Evolutionary conservation across 2,888 invertebrate genomes (phyloP).

Genomic region (Netelia fuscicornis): DNA sequence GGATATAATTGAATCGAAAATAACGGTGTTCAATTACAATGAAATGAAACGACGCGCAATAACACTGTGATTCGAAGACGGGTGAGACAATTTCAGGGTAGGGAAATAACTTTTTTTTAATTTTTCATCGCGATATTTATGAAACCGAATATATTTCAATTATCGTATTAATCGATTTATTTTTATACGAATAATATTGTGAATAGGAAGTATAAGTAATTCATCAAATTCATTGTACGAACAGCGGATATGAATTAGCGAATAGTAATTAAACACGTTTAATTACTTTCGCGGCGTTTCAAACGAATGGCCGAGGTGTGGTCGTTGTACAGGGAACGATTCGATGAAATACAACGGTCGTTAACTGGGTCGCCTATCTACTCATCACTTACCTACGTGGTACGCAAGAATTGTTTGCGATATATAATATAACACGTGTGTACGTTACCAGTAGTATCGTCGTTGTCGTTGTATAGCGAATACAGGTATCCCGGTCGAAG

Average conservation of each 20-base stretch:
- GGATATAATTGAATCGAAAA: neutral
- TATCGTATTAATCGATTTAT: no score
- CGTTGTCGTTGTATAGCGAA: slow-evolving; percentile 24
- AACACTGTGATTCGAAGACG: no score
- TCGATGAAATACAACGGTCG: neutral
- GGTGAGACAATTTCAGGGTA: no score
- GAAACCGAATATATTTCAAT: no score
- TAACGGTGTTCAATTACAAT: neutral
- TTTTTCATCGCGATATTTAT: no score
- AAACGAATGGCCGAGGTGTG: neutral
- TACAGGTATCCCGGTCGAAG: slow-evolving; percentile 65
- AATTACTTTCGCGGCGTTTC: neutral
- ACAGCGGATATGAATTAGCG: no score
- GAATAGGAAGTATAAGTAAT: no score
- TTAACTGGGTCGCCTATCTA: slow-evolving; percentile 48
- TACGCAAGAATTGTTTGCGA: slow-evolving; percentile 52
- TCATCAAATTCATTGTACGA: no score
- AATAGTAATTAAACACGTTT: no score
- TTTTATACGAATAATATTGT: no score
- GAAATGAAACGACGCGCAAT: neutral
- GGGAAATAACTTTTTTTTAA: no score
- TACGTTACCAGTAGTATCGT: slow-evolving; percentile 19
- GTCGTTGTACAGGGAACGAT: neutral
- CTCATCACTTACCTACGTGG: slow-evolving; percentile 57
- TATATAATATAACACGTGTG: slow-evolving; percentile 3